Base-by-base conservation (phyloP, 23 tunicate genomes). In the Clavelina lepadiformis region DNA sequence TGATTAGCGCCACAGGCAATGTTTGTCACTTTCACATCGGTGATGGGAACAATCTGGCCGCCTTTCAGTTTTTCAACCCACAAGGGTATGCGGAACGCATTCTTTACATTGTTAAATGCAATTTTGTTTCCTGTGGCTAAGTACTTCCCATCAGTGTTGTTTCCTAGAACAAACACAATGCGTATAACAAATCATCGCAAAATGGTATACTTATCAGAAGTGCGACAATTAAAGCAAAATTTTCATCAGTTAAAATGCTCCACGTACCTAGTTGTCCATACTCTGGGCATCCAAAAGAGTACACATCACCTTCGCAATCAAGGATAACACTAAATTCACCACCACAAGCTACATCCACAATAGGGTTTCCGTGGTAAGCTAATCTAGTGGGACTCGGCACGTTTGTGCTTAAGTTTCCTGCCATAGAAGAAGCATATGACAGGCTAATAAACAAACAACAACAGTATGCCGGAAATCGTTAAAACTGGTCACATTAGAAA, bases 81-180 rank as follows among this genome's bases (percentile, higher is more conserved):
- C 69, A 88, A 60, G 0, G 96, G 96, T 33, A 88, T 88, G 13
- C 88, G 88, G 60, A 80, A 88, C 21, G 96, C 64, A 28, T 74
- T 26, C 38, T 69, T 73, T 22, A 88, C 88, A 35, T 55, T 67
- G 69, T 81, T 79, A 51, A 55, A 81, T 7, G 79, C 56, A 32
- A 88, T 33, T 59, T 88, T 88, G 72, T 80, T 88, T 22, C 74
- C 68, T n/a, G 52, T 50, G 13, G 75, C 96, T 54, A 88, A 67
- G 61, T 74, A 88, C 54, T 88, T 81, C 7, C 96, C 96, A 51
- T 88, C 96, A 2, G 96, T 80, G 78, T 88, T 88, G 74, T 88
- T 88, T 0, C 96, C 96, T 88, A 55, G 33, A 37, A 19, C 24
- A 53, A 52, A 37, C 66, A 7, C 13, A 29, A 29, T 20, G n/a